These are phyloP conservation scores for Phrynosoma blainvillii DNA, from an alignment of 2,113 vertebrate genomes.

Conservation along the genomic window DNA sequence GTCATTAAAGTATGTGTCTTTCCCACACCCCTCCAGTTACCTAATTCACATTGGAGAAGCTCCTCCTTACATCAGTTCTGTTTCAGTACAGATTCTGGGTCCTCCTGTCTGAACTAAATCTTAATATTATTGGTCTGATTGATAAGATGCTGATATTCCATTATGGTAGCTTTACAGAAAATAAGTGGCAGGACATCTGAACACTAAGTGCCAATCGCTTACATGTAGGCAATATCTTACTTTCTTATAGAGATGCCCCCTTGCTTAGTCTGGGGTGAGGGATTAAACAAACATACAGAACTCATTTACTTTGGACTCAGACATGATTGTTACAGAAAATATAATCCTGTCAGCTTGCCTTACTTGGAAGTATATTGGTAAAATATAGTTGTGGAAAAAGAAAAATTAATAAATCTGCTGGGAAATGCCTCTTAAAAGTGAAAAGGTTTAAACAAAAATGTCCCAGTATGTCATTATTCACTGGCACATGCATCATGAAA, in stretches of 20 bases:
- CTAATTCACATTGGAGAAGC: too few species aligned
- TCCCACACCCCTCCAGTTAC: background rate
- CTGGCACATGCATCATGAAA: background rate
- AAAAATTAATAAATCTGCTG: slow-evolving; percentile 21
- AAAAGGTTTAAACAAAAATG: slow-evolving; percentile 36
- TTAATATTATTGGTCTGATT: background rate
- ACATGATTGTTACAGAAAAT: slow-evolving; percentile 1
- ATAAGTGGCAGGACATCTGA: background rate
- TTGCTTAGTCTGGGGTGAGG: slow-evolving; percentile 5
- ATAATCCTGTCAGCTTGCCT: background rate
- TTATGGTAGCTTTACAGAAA: background rate
- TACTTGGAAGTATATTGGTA: fast-evolving
- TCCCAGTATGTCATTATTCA: slow-evolving; percentile 5
- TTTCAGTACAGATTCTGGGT: too few species aligned
- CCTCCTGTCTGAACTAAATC: background rate
- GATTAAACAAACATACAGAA: slow-evolving; percentile 24
- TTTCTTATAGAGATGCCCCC: background rate
- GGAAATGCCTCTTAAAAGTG: background rate
- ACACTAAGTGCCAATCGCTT: background rate
- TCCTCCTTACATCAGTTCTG: background rate
- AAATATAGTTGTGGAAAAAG: background rate
- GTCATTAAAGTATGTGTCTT: too few species aligned
- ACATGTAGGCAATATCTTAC: too few species aligned
- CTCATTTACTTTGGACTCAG: background rate
- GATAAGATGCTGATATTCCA: background rate